Evolutionary conservation across 53 echinoderm and acorn worm genomes (phyloP), one percentile per base, ranked within the genome.

Genomic region (Actinopyga echinites): DNA sequence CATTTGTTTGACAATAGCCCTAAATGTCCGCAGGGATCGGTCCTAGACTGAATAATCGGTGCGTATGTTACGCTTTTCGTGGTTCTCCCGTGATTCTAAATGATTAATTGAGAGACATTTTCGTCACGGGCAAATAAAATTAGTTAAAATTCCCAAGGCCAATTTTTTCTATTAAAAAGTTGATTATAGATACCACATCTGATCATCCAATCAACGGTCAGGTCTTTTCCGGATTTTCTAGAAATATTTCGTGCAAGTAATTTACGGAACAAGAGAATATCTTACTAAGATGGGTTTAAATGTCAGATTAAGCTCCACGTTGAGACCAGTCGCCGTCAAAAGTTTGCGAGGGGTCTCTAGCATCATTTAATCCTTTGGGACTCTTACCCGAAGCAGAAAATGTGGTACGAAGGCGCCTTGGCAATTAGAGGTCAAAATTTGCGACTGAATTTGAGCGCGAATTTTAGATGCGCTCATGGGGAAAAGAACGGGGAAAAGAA

Each of bases 71-170:
- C 49, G 49, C 49, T 15, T 49, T 49, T 49, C 49, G 17, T 49
- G 49, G 28, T 71, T 44, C 25, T 12, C 42, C n/a, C 65, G 1
- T 34, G 45, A 24, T 71, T 40, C 71, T 71, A 71, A 38, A 71
- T 38, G 71, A 71, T 71, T 71, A 71, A 71, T 71, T 35, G 71
- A 71, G 71, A 71, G 71, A 71, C 71, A 44, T 37, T 71, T 71
- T 71, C 40, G 71, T 71, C 71, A 71, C 71, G 71, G 71, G 71
- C 71, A 71, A 71, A 71, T 71, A 71, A 40, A 71, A 71, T 71
- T 71, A 71, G 71, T 71, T 71, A 71, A 71, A 71, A 71, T 71
- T 71, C 71, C 71, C 71, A 71, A 71, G 71, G 71, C 71, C 71
- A 71, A 71, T 71, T 71, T 65, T 68, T 71, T 71, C 71, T 71